phyloP scores from a whole-genome alignment of 2,797 vertebrate species.

The Serranus cabrilla region DNA sequence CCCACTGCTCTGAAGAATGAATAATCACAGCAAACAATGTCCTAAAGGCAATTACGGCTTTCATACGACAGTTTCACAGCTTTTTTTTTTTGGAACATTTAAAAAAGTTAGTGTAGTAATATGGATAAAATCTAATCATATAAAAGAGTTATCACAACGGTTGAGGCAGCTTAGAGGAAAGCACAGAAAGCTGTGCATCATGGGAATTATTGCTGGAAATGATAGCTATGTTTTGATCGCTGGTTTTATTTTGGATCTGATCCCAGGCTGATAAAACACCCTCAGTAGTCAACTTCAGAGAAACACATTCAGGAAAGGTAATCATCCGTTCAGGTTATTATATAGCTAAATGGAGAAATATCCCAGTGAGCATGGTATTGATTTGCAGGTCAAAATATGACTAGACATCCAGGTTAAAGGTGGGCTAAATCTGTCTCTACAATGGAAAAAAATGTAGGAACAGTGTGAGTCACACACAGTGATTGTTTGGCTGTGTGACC shows the following conservation, averaged over 20 bases:
- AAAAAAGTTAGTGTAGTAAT: constrained; percentile 28
- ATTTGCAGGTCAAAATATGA: constrained; percentile 7
- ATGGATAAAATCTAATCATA: constrained; percentile 1
- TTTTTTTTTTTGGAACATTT: constrained; percentile 8
- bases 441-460: not conserved
- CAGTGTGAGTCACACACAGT: not conserved
- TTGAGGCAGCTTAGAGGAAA: not conserved
- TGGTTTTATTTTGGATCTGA: constrained; percentile 32
- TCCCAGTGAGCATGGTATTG: too few species aligned
- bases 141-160: constrained; percentile 5
- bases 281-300: constrained; percentile 14
- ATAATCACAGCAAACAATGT: constrained; percentile 72
- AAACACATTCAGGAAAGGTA: not conserved
- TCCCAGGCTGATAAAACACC: constrained; percentile 27
- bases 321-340: not conserved
- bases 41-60: constrained; percentile 55
- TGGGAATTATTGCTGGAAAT: constrained; percentile 27
- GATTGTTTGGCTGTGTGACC: not conserved
- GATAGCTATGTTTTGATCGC: not conserved
- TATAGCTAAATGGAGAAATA: not conserved
- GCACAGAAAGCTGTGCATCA: constrained; percentile 9
- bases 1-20: constrained; percentile 58
- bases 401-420: not conserved
- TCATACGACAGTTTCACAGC: constrained; percentile 15
- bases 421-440: not conserved